Percentiles rank a stretch among this genome's conserved stretches.
Evolutionary conservation across 2,113 vertebrate genomes (phyloP).

Genomic region (Microcebus jonahi): DNA sequence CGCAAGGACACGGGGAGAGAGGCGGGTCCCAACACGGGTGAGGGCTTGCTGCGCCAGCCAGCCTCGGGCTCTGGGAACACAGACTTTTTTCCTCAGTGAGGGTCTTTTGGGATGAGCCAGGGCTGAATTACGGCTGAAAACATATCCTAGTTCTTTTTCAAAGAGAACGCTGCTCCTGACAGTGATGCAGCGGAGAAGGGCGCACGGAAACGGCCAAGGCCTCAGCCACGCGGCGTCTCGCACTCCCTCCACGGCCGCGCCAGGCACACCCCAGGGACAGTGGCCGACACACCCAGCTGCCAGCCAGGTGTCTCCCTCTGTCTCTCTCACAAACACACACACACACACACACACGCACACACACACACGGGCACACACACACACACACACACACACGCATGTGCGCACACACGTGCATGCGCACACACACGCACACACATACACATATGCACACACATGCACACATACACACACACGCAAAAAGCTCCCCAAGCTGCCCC

Average conservation of each 20-base stretch:
- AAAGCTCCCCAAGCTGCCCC: neutral
- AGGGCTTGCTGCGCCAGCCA: accelerated
- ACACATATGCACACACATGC: too few species aligned
- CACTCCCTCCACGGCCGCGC: accelerated
- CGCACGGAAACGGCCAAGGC: accelerated
- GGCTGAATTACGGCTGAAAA: neutral
- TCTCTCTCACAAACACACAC: too few species aligned
- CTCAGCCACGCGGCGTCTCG: accelerated
- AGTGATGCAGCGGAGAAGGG: accelerated
- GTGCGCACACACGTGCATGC: accelerated
- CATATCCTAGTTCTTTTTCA: neutral
- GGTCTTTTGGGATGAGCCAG: neutral
- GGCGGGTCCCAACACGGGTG: accelerated
- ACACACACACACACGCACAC: neutral
- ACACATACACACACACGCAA: too few species aligned
- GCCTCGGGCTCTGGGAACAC: neutral
- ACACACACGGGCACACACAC: too few species aligned
- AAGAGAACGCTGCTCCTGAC: accelerated
- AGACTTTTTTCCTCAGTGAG: neutral
- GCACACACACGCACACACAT: too few species aligned
- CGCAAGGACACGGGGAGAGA: too few species aligned
- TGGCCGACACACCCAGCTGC: neutral
- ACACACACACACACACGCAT: too few species aligned
- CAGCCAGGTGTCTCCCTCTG: too few species aligned
- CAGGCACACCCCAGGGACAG: neutral